Percentiles rank a stretch among this genome's conserved stretches.
These are phyloP conservation scores for Thymelicus acteon DNA, from an alignment of 2,888 invertebrate species.

Conservation along the genomic window DNA sequence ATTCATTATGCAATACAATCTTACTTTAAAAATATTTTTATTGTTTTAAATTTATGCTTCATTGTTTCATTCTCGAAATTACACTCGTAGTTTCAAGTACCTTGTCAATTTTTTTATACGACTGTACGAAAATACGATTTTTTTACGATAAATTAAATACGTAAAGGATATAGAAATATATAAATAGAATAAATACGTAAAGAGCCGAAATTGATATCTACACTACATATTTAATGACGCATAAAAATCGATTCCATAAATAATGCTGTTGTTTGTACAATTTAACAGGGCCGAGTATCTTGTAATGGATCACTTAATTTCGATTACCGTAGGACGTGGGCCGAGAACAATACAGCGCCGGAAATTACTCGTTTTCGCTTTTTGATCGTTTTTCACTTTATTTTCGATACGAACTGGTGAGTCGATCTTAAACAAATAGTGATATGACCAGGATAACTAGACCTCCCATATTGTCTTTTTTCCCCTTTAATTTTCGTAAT, in stretches of 20 bases:
- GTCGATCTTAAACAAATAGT: slow-evolving; percentile 68
- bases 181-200: slow-evolving; percentile 14
- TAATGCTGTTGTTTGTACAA: slow-evolving; percentile 70
- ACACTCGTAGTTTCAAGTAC: too few relatives aligned
- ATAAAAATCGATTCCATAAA: slow-evolving; percentile 73
- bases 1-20: too few relatives aligned
- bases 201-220: slow-evolving; percentile 42
- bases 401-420: slow-evolving; percentile 60
- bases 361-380: slow-evolving; percentile 80
- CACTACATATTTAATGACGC: slow-evolving; percentile 47
- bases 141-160: too few relatives aligned
- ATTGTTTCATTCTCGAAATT: neutral
- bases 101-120: too few relatives aligned
- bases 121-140: too few relatives aligned
- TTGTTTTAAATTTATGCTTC: neutral
- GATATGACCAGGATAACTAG: slow-evolving; percentile 52
- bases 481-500: slow-evolving; percentile 39
- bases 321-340: slow-evolving; percentile 72
- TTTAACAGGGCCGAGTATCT: slow-evolving; percentile 69
- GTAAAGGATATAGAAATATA: too few relatives aligned
- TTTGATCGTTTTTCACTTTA: slow-evolving; percentile 74
- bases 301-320: slow-evolving; percentile 83
- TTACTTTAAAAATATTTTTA: neutral
- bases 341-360: slow-evolving; percentile 76
- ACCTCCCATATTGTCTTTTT: slow-evolving; percentile 43